A percentile compares a stretch with the other conserved stretches of the same genome.
These are phyloP conservation scores for Drosophila phalerata DNA, from an alignment of 2,888 invertebrate genomes.

Conservation along the genomic window DNA sequence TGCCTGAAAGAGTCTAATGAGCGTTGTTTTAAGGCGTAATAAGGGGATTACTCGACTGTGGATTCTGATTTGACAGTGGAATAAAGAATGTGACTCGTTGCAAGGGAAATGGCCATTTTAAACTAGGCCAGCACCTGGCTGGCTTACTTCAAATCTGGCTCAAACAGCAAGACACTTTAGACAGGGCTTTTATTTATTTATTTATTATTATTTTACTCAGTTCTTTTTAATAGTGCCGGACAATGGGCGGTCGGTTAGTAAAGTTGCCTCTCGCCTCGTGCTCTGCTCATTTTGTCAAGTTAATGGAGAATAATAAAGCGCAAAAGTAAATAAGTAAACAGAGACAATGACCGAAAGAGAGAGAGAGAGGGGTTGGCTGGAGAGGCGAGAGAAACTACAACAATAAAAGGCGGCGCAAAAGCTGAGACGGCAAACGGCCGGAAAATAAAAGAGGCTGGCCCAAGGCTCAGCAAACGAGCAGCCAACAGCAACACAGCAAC, in stretches of 20 bases:
- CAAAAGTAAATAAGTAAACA: conserved; percentile 81
- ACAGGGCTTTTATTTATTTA: conserved; percentile 13
- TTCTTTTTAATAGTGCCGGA: conserved; percentile 39
- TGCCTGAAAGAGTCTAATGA: conserved; percentile 62
- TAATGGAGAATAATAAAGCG: conserved; percentile 81
- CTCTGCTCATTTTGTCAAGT: conserved; percentile 77
- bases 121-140: conserved; percentile 48
- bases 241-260: conserved; percentile 27
- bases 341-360: conserved; percentile 43
- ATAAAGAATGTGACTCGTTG: not conserved
- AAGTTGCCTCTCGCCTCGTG: conserved; percentile 23
- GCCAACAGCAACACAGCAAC: conserved; percentile 25
- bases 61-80: conserved; percentile 10
- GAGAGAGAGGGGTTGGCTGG: not conserved
- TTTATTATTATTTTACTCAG: conserved; percentile 28
- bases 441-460: conserved; percentile 69
- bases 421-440: conserved; percentile 77
- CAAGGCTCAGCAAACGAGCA: conserved; percentile 57
- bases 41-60: conserved; percentile 10
- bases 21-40: conserved; percentile 25
- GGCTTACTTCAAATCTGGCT: conserved; percentile 22
- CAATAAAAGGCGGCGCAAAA: conserved; percentile 74
- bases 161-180: not conserved
- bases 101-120: conserved; percentile 17
- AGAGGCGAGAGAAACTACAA: conserved; percentile 67